Evolutionary conservation across 2,888 invertebrate species (phyloP).

Genomic region (Euclidia mi): DNA sequence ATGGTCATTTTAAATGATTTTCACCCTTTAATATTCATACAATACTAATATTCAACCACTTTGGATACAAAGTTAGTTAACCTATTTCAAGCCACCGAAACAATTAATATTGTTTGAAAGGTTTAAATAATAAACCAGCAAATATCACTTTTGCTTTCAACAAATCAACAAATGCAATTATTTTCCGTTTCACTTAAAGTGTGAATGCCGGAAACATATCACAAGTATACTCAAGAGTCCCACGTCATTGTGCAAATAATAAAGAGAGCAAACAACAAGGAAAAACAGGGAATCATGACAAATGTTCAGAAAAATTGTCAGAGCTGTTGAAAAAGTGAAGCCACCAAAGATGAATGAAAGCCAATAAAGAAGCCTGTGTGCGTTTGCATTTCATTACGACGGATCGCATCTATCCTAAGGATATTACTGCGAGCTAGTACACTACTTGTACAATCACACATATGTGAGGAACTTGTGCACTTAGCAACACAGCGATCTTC

Average conservation of each 20-base stretch:
- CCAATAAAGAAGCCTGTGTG: slow-evolving; percentile 69
- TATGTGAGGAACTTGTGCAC: slow-evolving; percentile 3
- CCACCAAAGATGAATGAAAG: slow-evolving; percentile 80
- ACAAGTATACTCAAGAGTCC: slow-evolving; percentile 30
- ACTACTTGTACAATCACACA: slow-evolving; percentile 15
- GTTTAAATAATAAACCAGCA: no score
- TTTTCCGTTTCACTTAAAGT: no score
- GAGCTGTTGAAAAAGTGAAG: slow-evolving; percentile 79
- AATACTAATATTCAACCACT: no score
- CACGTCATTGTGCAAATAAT: slow-evolving; percentile 41
- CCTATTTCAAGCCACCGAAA: no score
- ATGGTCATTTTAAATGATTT: no score
- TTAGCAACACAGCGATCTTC: neutral
- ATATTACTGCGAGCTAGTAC: slow-evolving; percentile 20
- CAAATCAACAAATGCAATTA: neutral
- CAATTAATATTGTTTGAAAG: no score
- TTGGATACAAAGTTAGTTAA: no score
- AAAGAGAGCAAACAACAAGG: slow-evolving; percentile 56
- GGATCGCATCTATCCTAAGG: slow-evolving; percentile 51
- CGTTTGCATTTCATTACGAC: slow-evolving; percentile 82
- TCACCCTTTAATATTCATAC: no score
- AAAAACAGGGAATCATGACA: slow-evolving; percentile 74
- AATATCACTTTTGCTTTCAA: neutral
- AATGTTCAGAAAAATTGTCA: slow-evolving; percentile 77
- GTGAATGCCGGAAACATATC: slow-evolving; percentile 4